A percentile compares a stretch with the other conserved stretches of the same genome.
These are phyloP conservation scores for Cladopsammia gracilis DNA, from an alignment of 64 coral and sea anemone genomes.

Conservation along the genomic window DNA sequence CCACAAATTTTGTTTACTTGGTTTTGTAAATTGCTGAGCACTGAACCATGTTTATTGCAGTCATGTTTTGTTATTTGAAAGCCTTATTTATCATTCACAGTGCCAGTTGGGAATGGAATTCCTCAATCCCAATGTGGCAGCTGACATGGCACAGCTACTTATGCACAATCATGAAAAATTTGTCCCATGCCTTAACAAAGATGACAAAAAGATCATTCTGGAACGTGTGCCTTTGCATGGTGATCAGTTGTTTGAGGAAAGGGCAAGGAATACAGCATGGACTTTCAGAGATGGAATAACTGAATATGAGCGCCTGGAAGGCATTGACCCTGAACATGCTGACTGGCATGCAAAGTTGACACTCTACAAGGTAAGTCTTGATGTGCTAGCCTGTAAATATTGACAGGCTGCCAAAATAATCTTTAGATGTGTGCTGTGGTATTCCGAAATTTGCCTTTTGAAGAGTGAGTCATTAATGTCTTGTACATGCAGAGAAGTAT, in stretches of 20 bases:
- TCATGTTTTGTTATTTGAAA: no score
- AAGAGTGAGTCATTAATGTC: no score
- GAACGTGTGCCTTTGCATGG: slow-evolving; percentile 31
- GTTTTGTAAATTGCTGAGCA: no score
- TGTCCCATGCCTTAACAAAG: slow-evolving; percentile 13
- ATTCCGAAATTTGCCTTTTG: no score
- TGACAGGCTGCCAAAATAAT: not conserved
- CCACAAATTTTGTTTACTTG: no score
- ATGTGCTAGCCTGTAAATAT: not conserved
- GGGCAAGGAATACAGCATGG: slow-evolving; percentile 34
- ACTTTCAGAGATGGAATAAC: slow-evolving; percentile 44
- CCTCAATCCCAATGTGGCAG: slow-evolving; percentile 52
- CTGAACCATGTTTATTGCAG: no score
- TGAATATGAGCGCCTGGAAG: slow-evolving; percentile 16
- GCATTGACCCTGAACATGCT: slow-evolving; percentile 26
- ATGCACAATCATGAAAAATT: slow-evolving; percentile 53
- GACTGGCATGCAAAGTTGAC: slow-evolving; percentile 68
- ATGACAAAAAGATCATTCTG: not conserved
- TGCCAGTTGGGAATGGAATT: slow-evolving; percentile 50
- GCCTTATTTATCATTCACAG: not conserved
- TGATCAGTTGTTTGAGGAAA: slow-evolving; percentile 44
- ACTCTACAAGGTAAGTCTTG: slow-evolving; percentile 49
- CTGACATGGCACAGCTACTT: slow-evolving; percentile 65
- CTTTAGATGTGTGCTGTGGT: no score
- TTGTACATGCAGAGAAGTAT: no score